These are phyloP conservation scores for Drosophila kanekoi DNA, from an alignment of 2,888 invertebrate species.

Conservation along the genomic window DNA sequence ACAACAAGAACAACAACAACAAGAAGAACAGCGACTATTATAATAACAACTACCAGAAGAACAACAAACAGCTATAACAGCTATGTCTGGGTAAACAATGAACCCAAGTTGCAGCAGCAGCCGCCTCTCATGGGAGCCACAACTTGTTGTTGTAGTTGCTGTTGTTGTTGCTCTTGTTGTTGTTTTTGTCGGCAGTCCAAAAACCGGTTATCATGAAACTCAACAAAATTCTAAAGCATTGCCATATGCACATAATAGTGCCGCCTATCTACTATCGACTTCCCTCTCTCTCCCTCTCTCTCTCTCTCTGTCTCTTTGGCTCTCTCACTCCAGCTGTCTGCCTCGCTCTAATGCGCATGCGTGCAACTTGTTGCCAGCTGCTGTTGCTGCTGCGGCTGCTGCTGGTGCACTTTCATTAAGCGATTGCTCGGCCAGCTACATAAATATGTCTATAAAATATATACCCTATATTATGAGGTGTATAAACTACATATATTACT, in stretches of 20 bases:
- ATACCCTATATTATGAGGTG: neutral
- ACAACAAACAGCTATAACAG: slow-evolving; percentile 22
- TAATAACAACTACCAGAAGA: slow-evolving; percentile 23
- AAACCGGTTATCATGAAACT: slow-evolving; percentile 78
- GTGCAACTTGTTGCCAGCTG: slow-evolving; percentile 78
- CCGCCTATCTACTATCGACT: slow-evolving; percentile 45
- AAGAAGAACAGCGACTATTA: slow-evolving; percentile 5
- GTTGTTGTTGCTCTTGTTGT: slow-evolving; percentile 17
- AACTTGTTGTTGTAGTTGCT: slow-evolving; percentile 51
- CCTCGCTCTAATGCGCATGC: slow-evolving; percentile 63
- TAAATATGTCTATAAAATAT: slow-evolving; percentile 17
- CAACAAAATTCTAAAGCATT: slow-evolving; percentile 66
- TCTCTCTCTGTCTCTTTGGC: slow-evolving; percentile 10
- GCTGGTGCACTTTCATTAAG: slow-evolving; percentile 69
- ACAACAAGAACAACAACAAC: neutral
- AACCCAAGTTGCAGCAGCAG: slow-evolving; percentile 52
- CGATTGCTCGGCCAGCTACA: slow-evolving; percentile 25
- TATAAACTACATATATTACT: neutral
- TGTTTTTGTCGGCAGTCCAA: slow-evolving; percentile 29
- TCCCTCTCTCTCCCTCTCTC: slow-evolving; percentile 17
- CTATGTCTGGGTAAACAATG: slow-evolving; percentile 59
- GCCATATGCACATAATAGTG: slow-evolving; percentile 42
- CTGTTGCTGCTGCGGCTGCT: slow-evolving; percentile 38
- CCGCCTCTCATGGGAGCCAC: slow-evolving; percentile 68
- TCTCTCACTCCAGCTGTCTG: slow-evolving; percentile 22